Conservation (phyloP, 2,113 vertebrate genomes). For the Plectropomus leopardus region DNA sequence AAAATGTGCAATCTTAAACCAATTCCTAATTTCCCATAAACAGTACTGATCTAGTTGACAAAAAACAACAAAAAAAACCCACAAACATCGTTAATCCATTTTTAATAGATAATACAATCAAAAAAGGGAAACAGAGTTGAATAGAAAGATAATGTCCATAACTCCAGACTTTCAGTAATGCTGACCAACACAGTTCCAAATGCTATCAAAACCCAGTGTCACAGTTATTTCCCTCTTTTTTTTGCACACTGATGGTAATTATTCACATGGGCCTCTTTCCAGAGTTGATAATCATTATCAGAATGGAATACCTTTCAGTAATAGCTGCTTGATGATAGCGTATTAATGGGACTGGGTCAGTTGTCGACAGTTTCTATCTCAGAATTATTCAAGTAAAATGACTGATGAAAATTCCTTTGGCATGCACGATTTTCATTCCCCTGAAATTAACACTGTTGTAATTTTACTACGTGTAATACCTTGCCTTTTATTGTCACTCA, state of each 20-base stretch:
- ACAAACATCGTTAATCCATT: slow-evolving; percentile 61
- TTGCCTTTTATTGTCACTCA: neutral
- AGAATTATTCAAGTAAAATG: slow-evolving; percentile 45
- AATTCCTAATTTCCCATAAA: neutral
- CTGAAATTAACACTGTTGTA: slow-evolving; percentile 37
- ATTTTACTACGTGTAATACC: slow-evolving; percentile 26
- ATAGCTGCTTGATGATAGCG: neutral
- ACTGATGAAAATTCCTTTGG: slow-evolving; percentile 33
- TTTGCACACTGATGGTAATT: slow-evolving; percentile 24
- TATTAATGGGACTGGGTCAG: neutral
- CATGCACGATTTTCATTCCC: neutral
- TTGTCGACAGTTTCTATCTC: slow-evolving; percentile 47
- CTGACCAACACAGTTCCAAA: slow-evolving; percentile 24
- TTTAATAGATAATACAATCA: slow-evolving; percentile 75
- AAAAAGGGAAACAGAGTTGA: slow-evolving; percentile 60
- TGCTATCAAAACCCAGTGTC: slow-evolving; percentile 30
- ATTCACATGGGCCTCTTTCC: slow-evolving; percentile 4
- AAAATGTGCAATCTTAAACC: neutral
- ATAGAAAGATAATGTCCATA: slow-evolving; percentile 39
- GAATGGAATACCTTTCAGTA: neutral
- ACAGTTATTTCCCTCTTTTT: slow-evolving; percentile 31
- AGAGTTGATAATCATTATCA: neutral
- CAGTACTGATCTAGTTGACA: neutral
- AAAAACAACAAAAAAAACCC: neutral
- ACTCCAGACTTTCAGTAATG: slow-evolving; percentile 41